Conservation (phyloP, 1,140 invertebrate species). For the Lasioglossum albipes region DNA sequence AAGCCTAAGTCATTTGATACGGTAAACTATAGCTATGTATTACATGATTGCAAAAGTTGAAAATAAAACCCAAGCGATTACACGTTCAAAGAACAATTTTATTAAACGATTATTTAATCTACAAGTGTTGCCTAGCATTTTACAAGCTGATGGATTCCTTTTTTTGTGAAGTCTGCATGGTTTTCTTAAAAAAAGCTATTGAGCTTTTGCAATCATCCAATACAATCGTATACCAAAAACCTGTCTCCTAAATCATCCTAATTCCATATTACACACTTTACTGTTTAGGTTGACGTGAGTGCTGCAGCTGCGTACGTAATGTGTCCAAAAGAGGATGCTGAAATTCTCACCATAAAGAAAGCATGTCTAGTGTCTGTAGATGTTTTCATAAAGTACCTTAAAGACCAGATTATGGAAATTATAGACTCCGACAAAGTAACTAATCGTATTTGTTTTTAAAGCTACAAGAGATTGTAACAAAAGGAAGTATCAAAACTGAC, state of each 20-base stretch:
- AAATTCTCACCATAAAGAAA: slow-evolving; percentile 96
- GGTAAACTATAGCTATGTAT: slow-evolving; percentile 73
- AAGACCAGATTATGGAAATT: slow-evolving; percentile 99
- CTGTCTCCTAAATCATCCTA: not conserved
- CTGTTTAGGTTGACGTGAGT: slow-evolving; percentile 90
- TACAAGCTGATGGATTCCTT: too few relatives aligned
- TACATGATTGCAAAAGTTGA: too few relatives aligned
- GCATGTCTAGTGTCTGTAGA: slow-evolving; percentile 96
- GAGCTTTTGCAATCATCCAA: too few relatives aligned
- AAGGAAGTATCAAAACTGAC: not conserved
- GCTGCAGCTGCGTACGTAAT: slow-evolving; percentile 92
- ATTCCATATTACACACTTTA: not conserved
- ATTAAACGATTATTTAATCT: too few relatives aligned
- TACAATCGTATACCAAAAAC: slow-evolving; percentile 4
- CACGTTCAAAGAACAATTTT: too few relatives aligned
- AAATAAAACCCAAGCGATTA: too few relatives aligned
- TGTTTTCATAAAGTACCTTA: slow-evolving; percentile 97
- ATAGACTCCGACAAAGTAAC: slow-evolving; percentile 96
- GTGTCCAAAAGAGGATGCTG: slow-evolving; percentile 96
- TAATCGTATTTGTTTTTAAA: slow-evolving; percentile 10
- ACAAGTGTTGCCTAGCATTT: too few relatives aligned
- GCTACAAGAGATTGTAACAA: not conserved
- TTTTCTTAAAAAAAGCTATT: too few relatives aligned
- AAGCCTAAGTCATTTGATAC: slow-evolving; percentile 90
- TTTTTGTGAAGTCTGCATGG: too few relatives aligned